Base-by-base conservation (phyloP, 1,140 invertebrate species). In the Aphidius gifuensis region DNA sequence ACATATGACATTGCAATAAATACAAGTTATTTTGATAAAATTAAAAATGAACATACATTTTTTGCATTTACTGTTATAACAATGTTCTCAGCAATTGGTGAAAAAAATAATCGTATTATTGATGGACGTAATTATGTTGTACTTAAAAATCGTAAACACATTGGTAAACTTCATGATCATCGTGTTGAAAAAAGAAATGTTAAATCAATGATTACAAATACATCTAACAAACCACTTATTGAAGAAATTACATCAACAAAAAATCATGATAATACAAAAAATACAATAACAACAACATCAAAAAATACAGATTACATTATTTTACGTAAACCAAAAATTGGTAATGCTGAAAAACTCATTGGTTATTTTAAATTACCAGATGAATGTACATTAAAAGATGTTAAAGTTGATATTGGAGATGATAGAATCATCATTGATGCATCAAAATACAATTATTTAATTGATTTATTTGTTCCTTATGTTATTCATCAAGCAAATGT, bases 111-210 rank as follows among this genome's bases (percentile, higher is more conserved):
- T 0, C 78, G 71, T 64, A 38, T 8, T 53, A 40, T 79, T 11
- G 68, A 73, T 60, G 39, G 44, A 8, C 64, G 73, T 78, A 82
- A 84, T 57, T 86, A 81, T 77, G 69, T 82, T 8, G 73, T 86
- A 40, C 67, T 88, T 44, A 87, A 87, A 71, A 87, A 88, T 73
- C 76, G 82, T 58, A 84, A 83, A 68, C 84, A 76, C 49, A 85
- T 93, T 66, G 93, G 93, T 1, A 87, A 81, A 43, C 71, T 93
- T 16, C 87, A 91, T 53, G 75, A 85, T 9, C 90, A 92, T 72
- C 85, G 84, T 66, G 88, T 92, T 64, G 85, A 89, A 72, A 86
- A 89, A 66, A 79, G 87, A 53, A 84, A 88, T 71, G 74, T 4
- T 74, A 85, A 67, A 76, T 82, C 69, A 76, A 69, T 66, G 66